Evolutionary conservation across 1,140 invertebrate genomes (phyloP), one percentile per base, ranked within the genome.

Genomic region (Macrobrachium rosenbergii): DNA sequence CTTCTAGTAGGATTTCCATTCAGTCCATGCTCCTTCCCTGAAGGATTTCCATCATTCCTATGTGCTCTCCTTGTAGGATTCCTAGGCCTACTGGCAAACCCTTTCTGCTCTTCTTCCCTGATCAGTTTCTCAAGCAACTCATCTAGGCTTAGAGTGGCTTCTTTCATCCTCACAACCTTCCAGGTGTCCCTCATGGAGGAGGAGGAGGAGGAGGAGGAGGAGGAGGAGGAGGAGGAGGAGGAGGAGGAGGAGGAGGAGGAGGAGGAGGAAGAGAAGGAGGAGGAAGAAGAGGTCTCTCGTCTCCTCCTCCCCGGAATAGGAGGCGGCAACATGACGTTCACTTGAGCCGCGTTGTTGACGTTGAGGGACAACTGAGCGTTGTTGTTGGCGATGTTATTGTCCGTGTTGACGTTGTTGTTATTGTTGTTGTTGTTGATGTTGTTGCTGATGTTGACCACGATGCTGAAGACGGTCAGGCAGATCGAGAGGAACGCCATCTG

Each of bases 401-500:
- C 87, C 8, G 82, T 60, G 52, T 83, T 88, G 76, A 84, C 37
- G 82, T 88, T 88, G 28, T 88, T 84, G 59, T 88, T 88, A 76
- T 88, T 88, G 78, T 88, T 88, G 87, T 88, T 88, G 63, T 84
- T 88, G 75, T 83, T 88, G 82, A 88, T 88, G 81, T 88, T 88
- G 75, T 88, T 88, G 62, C 43, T 81, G 60, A 88, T 60, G 73
- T 88, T 88, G 76, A 77, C 75, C 28, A 88, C 73, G 82, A 88
- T 73, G 82, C 79, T 88, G 82, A 88, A 83, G 73, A 88, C 60
- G 5, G 87, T 85, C 37, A 88, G 87, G 52, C 67, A 81, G 73
- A 88, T 62, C 52, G 87, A 84, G 87, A 88, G 87, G 82, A 88
- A 88, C 11, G 87, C 82, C 73, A 88, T 76, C 63, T 88, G 87